phyloP scores from a whole-genome alignment of 2,113 vertebrate genomes.

The rabbit (Oryctolagus cuniculus) region DNA sequence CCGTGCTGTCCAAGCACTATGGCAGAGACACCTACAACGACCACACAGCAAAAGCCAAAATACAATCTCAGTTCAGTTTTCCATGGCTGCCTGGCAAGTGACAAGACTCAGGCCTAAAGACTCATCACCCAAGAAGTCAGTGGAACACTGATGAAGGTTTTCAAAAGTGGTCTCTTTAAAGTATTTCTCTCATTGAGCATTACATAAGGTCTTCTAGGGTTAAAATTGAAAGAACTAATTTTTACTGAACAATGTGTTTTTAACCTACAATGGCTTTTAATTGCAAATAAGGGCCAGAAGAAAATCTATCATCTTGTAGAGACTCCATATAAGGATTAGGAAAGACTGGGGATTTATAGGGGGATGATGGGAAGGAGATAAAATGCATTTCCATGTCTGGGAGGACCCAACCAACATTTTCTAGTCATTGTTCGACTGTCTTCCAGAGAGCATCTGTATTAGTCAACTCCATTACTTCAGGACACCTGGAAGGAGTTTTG shows the following conservation, averaged over 20 bases:
- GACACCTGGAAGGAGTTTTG: too few relatives aligned
- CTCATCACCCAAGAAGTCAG: background rate
- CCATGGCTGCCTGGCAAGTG: background rate
- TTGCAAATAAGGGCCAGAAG: background rate
- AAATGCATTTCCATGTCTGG: fast-evolving
- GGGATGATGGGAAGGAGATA: background rate
- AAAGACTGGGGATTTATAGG: background rate
- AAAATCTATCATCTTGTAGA: background rate
- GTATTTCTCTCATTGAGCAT: background rate
- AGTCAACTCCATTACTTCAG: too few relatives aligned
- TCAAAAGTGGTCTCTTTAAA: background rate
- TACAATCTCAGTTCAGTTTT: background rate
- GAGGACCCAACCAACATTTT: background rate
- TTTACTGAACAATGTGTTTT: background rate
- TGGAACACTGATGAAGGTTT: background rate
- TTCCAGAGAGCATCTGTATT: background rate
- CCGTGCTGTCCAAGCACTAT: fast-evolving
- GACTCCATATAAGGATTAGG: background rate
- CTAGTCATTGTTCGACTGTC: fast-evolving
- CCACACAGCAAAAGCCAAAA: background rate
- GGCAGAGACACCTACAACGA: background rate
- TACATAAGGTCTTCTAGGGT: background rate
- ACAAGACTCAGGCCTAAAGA: background rate
- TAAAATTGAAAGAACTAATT: background rate
- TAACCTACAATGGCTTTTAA: background rate